These are phyloP conservation scores for Holothuria leucospilota DNA, from an alignment of 53 echinoderm and acorn worm species.

Conservation along the genomic window DNA sequence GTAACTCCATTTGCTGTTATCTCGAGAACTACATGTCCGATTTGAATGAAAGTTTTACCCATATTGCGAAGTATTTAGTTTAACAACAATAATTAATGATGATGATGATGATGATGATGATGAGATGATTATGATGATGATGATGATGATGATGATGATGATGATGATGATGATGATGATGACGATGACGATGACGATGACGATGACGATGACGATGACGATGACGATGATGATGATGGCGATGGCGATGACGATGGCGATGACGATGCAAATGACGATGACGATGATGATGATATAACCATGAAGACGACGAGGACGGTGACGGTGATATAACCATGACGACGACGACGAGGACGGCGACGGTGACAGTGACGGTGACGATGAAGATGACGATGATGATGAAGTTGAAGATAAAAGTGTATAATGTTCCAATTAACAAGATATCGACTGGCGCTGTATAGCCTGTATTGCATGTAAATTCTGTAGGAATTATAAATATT, in stretches of 20 bases:
- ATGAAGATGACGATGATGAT: slow-evolving; percentile 2
- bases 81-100: no score
- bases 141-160: no score
- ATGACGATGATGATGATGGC: not conserved
- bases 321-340: not conserved
- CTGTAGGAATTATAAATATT: no score
- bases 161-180: not conserved
- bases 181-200: not conserved
- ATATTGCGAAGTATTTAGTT: no score
- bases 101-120: not conserved
- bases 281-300: not conserved
- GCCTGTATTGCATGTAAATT: no score
- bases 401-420: not conserved
- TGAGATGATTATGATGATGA: no score
- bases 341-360: not conserved
- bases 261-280: not conserved
- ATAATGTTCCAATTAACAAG: not conserved
- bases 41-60: no score
- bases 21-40: no score
- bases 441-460: not conserved
- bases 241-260: not conserved
- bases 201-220: not conserved
- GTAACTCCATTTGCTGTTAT: no score
- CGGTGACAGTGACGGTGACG: not conserved
- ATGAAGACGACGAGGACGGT: not conserved